Evolutionary conservation across 2,797 vertebrate species (phyloP).

Genomic region (Argentina silus): DNA sequence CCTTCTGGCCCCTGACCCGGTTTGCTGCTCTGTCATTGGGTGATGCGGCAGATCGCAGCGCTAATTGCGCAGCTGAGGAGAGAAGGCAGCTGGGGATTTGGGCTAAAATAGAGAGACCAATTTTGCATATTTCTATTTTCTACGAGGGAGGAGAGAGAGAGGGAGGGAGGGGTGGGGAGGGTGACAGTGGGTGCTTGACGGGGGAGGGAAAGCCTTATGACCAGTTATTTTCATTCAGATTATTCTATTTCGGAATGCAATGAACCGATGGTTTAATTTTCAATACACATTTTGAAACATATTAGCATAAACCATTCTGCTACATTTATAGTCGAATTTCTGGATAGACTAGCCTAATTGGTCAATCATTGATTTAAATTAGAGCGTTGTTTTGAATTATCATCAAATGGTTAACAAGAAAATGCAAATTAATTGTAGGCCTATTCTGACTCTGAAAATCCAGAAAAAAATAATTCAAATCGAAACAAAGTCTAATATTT

Average conservation of each 20-base stretch:
- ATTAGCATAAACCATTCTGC: neutral
- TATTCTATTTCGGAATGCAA: conserved; percentile 51
- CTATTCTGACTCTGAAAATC: neutral
- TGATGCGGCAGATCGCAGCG: conserved; percentile 70
- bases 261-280: conserved; percentile 39
- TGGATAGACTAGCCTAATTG: neutral
- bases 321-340: neutral
- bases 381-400: conserved; percentile 7
- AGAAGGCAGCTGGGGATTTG: conserved; percentile 63
- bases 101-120: conserved; percentile 33
- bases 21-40: conserved; percentile 70
- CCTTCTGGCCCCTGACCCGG: conserved; percentile 71
- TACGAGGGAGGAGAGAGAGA: conserved; percentile 25
- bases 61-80: conserved; percentile 80
- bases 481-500: neutral
- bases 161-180: conserved; percentile 43
- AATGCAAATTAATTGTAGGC: neutral
- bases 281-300: conserved; percentile 29
- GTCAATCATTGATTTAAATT: conserved; percentile 36
- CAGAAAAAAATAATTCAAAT: neutral
- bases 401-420: neutral
- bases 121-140: conserved; percentile 71
- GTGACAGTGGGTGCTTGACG: conserved; percentile 32
- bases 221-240: conserved; percentile 52
- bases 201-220: conserved; percentile 47